A percentile compares a stretch with the other conserved stretches of the same genome.
phyloP scores from a whole-genome alignment of 2,888 invertebrate species.

The Eristalis tenax region DNA sequence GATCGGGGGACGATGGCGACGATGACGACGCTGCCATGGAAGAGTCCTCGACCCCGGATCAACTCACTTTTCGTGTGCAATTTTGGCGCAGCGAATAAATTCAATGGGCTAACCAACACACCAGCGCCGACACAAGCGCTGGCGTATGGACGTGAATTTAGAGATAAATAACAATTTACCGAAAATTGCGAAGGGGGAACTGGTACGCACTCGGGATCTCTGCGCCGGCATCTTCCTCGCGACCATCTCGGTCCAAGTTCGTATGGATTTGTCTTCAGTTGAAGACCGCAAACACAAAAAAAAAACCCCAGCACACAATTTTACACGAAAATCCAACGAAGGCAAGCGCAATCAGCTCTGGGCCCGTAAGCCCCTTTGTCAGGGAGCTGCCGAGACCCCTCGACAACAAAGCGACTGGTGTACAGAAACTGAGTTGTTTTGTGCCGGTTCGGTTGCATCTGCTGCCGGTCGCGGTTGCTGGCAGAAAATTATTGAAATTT shows the following conservation, averaged over 20 bases:
- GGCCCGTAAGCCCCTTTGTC: slow-evolving; percentile 20
- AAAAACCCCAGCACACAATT: slow-evolving; percentile 5
- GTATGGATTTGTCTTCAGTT: slow-evolving; percentile 11
- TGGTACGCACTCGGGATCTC: slow-evolving; percentile 18
- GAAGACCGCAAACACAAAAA: too few species aligned
- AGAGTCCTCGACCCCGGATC: slow-evolving; percentile 2
- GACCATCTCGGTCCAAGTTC: background rate
- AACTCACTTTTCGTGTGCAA: slow-evolving; percentile 14
- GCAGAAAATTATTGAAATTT: slow-evolving; percentile 31
- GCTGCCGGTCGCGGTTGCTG: slow-evolving; percentile 8
- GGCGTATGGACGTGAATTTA: background rate
- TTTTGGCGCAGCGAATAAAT: slow-evolving; percentile 25
- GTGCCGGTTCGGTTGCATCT: slow-evolving; percentile 36
- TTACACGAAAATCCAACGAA: background rate
- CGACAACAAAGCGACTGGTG: background rate
- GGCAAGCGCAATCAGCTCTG: slow-evolving; percentile 9
- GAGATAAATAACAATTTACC: slow-evolving; percentile 43
- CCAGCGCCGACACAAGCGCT: background rate
- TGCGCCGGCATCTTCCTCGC: background rate
- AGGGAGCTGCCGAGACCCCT: background rate
- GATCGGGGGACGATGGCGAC: background rate
- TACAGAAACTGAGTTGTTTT: background rate
- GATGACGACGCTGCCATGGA: background rate
- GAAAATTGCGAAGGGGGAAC: slow-evolving; percentile 25
- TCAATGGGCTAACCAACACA: background rate